Base-by-base conservation (phyloP, 2,888 invertebrate species). In the Trachelus tabidus region DNA sequence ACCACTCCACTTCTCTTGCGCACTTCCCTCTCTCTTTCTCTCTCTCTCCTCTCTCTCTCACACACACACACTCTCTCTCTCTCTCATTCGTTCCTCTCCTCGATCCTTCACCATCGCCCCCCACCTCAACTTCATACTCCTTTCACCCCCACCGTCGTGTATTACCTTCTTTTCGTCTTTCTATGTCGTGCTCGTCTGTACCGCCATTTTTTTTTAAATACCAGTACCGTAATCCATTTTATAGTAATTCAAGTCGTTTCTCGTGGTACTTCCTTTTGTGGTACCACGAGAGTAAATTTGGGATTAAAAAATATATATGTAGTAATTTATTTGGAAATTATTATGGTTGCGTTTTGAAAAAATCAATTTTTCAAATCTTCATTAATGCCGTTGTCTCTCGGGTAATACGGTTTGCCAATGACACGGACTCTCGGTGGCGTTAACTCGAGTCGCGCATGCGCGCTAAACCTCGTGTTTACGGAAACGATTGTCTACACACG, bases 381-480 rank as follows among this genome's bases (percentile, higher is more conserved):
- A 33, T 0, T 33, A 33, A 33, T 33, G 0, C 3, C 33, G 3
- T 33, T 33, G 33, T 3, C 23, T 23, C 9, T 56, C 23, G 23
- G 56, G 9, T 23, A 56, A 56, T 23, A 1, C 23, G 9, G 23
- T 9, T 56, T 23, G 56, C 2, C 23, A 56, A 56, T 56, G 40
- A 56, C 56, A 2, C 23, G 9, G 56, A 56, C 2, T 9, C 56
- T 23, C 23, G 56, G 2, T 56, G 23, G 2, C 56, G 56, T 56
- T 56, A 23, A 56, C 56, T 23, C 9, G 23, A 56, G 23, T 40
- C 9, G 71, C 71, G 71, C 33, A 34, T 31, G 71, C 71, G 71
- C 71, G 71, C 6, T 12, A 11, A 3, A 0, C 12, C 68, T 75
- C 69, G 75, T 84, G 82, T 85, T 84, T 84, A 85, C 81, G 83